A percentile compares a stretch with the other conserved stretches of the same genome.
phyloP scores from a whole-genome alignment of 2,797 vertebrate genomes.

The Myotis findleyi region DNA sequence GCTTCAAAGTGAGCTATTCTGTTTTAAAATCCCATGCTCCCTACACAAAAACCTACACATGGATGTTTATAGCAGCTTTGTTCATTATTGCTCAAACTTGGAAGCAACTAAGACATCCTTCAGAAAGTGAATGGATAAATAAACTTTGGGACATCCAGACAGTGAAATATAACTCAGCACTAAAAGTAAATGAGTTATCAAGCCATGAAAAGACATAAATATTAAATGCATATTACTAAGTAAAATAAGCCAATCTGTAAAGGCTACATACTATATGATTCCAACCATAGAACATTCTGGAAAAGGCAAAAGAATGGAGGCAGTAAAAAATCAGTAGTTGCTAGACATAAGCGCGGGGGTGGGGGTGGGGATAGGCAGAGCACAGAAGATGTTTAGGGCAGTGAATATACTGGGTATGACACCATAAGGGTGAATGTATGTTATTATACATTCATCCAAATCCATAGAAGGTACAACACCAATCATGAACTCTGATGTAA shows the following conservation, averaged over 20 bases:
- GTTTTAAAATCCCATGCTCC: not conserved
- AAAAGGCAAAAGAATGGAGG: not conserved
- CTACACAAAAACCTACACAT: not conserved
- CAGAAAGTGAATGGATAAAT: not conserved
- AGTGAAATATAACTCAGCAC: not conserved
- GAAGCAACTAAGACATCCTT: not conserved
- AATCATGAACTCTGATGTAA: not conserved
- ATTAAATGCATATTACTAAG: not conserved
- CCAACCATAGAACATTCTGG: not conserved
- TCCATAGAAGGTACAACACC: not conserved
- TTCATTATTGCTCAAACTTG: not conserved
- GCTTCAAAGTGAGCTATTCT: not conserved
- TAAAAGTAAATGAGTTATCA: not conserved
- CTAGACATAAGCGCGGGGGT: not conserved
- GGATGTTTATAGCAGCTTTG: not conserved
- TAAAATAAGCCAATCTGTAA: constrained; percentile 1
- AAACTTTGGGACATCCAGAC: not conserved
- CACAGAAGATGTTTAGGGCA: not conserved
- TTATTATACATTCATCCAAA: not conserved
- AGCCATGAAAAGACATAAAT: not conserved
- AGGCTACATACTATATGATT: not conserved
- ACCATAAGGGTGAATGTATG: not conserved
- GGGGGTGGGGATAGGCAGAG: no score
- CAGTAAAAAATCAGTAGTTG: not conserved
- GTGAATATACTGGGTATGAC: not conserved